phyloP scores from a whole-genome alignment of 2,797 vertebrate species.

The Poeciliopsis infans region DNA sequence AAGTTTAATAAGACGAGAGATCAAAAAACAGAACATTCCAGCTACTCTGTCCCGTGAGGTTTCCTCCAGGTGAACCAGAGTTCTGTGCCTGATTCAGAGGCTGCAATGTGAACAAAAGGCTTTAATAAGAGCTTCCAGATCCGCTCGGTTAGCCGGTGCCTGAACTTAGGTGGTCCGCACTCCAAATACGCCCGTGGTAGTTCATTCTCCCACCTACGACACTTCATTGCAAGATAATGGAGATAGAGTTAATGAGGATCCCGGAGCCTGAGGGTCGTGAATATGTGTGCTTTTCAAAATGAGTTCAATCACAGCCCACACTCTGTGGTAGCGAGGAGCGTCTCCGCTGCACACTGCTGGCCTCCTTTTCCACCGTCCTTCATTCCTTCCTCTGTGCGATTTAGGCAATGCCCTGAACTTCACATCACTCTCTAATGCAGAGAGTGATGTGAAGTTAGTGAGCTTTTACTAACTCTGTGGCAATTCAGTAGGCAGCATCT shows the following conservation, averaged over 20 bases:
- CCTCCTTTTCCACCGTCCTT: slow-evolving; percentile 7
- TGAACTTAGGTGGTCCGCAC: slow-evolving; percentile 43
- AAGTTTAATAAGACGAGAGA: slow-evolving; percentile 16
- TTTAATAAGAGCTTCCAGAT: slow-evolving; percentile 3
- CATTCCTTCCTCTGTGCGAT: slow-evolving; percentile 37
- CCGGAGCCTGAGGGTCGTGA: slow-evolving; percentile 22
- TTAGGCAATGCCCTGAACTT: slow-evolving; percentile 51
- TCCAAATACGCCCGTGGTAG: slow-evolving; percentile 26
- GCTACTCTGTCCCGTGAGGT: not conserved
- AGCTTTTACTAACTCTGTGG: slow-evolving; percentile 66
- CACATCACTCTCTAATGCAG: slow-evolving; percentile 29
- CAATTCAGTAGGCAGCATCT: slow-evolving; percentile 59
- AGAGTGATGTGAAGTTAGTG: slow-evolving; percentile 42
- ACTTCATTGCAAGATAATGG: slow-evolving; percentile 46
- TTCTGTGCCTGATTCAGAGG: not conserved
- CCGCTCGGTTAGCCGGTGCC: not conserved
- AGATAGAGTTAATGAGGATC: slow-evolving; percentile 42
- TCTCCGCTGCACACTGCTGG: not conserved
- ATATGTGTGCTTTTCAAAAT: slow-evolving; percentile 26
- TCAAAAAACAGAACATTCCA: slow-evolving; percentile 6
- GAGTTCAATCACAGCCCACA: slow-evolving; percentile 24
- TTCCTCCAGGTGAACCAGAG: not conserved
- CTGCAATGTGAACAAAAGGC: not conserved
- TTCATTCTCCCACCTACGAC: slow-evolving; percentile 33
- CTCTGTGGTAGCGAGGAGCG: slow-evolving; percentile 28